Conservation (phyloP, 2,888 invertebrate species). For the Labia minor region DNA sequence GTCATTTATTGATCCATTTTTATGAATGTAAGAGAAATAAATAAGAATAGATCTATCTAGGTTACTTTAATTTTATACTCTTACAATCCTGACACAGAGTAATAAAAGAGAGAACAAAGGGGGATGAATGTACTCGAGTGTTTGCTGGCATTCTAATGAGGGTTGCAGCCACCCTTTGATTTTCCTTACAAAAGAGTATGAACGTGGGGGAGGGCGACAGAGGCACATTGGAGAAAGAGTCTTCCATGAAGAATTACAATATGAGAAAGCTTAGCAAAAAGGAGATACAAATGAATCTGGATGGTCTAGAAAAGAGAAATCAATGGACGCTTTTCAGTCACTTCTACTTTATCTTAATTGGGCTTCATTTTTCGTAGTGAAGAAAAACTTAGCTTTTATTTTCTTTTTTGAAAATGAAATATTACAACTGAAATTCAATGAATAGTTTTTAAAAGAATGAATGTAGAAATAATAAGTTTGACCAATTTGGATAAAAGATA, state of each 20-base stretch:
- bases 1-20: not conserved
- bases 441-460: too few relatives aligned
- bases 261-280: not conserved
- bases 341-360: too few relatives aligned
- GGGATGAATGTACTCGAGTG: not conserved
- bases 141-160: conserved; percentile 3
- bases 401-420: too few relatives aligned
- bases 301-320: too few relatives aligned
- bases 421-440: too few relatives aligned
- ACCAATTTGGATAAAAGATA: too few relatives aligned
- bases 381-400: too few relatives aligned
- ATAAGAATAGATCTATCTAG: not conserved
- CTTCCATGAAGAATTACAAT: not conserved
- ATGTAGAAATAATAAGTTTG: too few relatives aligned
- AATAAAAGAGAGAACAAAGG: not conserved
- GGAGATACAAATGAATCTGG: too few relatives aligned
- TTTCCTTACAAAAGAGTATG: not conserved
- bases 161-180: not conserved
- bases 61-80: not conserved
- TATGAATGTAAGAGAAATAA: conserved; percentile 5
- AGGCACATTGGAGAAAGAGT: not conserved
- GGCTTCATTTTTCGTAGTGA: too few relatives aligned
- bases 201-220: not conserved
- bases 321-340: too few relatives aligned
- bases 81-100: not conserved